Evolutionary conservation across 2,113 vertebrate species (phyloP).

Genomic region (Indri indri): DNA sequence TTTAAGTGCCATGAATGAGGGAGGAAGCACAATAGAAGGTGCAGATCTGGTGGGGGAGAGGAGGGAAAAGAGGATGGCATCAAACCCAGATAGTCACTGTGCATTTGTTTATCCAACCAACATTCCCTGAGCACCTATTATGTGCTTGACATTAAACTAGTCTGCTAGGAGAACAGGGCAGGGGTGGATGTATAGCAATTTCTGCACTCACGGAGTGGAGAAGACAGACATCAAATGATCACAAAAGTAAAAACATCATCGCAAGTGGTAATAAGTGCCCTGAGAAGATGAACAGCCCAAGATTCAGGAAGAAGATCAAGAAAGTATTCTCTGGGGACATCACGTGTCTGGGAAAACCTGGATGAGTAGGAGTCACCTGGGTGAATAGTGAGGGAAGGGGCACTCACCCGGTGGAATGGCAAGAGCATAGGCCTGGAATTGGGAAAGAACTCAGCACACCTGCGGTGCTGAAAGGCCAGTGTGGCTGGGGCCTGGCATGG

Average conservation of each 20-base stretch:
- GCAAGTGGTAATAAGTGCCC: background rate
- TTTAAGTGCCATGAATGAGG: background rate
- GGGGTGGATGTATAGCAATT: background rate
- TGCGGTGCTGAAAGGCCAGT: background rate
- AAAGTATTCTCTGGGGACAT: background rate
- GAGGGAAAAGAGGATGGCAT: background rate
- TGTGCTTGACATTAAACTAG: background rate
- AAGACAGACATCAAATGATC: background rate
- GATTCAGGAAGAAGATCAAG: background rate
- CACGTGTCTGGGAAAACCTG: background rate
- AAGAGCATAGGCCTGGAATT: background rate
- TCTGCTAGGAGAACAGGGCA: background rate
- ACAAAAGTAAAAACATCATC: background rate
- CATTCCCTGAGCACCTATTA: background rate
- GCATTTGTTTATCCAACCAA: background rate
- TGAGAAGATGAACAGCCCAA: background rate
- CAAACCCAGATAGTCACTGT: background rate
- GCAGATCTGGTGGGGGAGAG: background rate
- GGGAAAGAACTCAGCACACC: background rate
- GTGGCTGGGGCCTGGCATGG: background rate
- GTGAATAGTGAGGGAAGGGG: background rate
- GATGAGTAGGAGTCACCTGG: background rate
- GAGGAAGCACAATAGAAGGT: background rate
- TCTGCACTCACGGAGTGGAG: background rate
- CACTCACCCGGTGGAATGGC: background rate